Evolutionary conservation across 2,797 vertebrate genomes (phyloP), one percentile per base, ranked within the genome.

Genomic region (Schizopygopsis malacanthus): DNA sequence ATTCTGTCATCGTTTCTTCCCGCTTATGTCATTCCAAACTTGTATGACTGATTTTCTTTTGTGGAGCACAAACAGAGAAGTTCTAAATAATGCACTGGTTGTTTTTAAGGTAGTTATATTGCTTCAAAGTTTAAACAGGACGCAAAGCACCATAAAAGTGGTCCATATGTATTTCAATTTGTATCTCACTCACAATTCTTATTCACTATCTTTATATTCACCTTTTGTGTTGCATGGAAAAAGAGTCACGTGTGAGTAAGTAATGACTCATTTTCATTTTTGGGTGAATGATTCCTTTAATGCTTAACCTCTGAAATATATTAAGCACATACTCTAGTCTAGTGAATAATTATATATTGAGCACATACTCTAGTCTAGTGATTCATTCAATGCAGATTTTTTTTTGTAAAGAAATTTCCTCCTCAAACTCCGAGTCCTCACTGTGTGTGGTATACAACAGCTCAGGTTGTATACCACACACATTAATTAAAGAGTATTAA

Each of bases 381-480:
- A 73, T 73, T 82, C 16, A 9, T 59, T 61, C 6, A 33, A 20
- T 56, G 22, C 13, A 11, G 37, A 11, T n/a, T 20, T 6, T 65
- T 20, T 39, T 39, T 39, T 25, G 16, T 59, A 9, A 28, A 61
- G 45, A 15, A 56, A 4, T 15, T 16, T 75, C 2, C 28, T 28
- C 16, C 9, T 63, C 39, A 28, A 18, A 63, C 56, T 63, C 15
- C 1, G 16, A 28, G 28, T 28, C 28, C 28, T 28, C 28, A 28
- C 28, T 28, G 16, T 69, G 80, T 85, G 85, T 86, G 81, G 89
- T 84, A 79, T 87, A 81, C 43, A 22, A 28, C 41, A 61, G 69
- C 33, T 82, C 41, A 72, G 54, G 75, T n/a, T n/a, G n/a, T n/a
- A n/a, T n/a, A n/a, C n/a, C n/a, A n/a, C n/a, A n/a, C n/a, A n/a